Conservation (phyloP, 2,888 invertebrate genomes). For the Clusia tigrina region DNA sequence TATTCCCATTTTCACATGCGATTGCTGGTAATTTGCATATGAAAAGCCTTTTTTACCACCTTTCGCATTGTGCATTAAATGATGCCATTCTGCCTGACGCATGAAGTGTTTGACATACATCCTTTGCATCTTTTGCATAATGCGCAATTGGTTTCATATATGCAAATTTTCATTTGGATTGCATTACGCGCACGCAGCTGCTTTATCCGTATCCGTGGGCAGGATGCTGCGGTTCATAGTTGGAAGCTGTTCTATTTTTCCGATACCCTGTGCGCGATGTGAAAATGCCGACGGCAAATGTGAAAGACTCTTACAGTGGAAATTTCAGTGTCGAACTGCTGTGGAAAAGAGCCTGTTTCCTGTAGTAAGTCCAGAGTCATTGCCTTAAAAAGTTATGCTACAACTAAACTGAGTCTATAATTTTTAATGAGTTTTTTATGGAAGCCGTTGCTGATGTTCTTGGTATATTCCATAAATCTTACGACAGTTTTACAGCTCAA, state of each 20-base stretch:
- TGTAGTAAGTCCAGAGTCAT: too few species aligned
- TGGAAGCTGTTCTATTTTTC: too few species aligned
- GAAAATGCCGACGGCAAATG: background rate
- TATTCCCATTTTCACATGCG: conserved; percentile 28
- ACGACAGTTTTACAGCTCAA: too few species aligned
- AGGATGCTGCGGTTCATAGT: conserved; percentile 21
- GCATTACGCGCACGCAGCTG: conserved; percentile 44
- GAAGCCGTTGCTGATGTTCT: too few species aligned
- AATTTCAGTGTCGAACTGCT: too few species aligned
- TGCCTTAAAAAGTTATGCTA: too few species aligned
- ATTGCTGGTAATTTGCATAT: conserved; percentile 51
- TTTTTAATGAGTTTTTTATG: too few species aligned
- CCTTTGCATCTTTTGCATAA: conserved; percentile 14
- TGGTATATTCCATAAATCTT: too few species aligned
- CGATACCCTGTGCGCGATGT: background rate
- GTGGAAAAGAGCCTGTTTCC: too few species aligned
- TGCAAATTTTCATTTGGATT: conserved; percentile 47
- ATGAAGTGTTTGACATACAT: conserved; percentile 33
- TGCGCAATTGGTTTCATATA: conserved; percentile 50
- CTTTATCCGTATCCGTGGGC: conserved; percentile 31
- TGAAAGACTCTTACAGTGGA: too few species aligned
- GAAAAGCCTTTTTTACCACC: conserved; percentile 51
- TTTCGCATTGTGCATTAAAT: conserved; percentile 48
- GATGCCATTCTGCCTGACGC: conserved; percentile 38
- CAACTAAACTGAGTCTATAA: too few species aligned